Evolutionary conservation across 2,888 invertebrate genomes (phyloP), one percentile per base, ranked within the genome.

Genomic region (Xestia c-nigrum): DNA sequence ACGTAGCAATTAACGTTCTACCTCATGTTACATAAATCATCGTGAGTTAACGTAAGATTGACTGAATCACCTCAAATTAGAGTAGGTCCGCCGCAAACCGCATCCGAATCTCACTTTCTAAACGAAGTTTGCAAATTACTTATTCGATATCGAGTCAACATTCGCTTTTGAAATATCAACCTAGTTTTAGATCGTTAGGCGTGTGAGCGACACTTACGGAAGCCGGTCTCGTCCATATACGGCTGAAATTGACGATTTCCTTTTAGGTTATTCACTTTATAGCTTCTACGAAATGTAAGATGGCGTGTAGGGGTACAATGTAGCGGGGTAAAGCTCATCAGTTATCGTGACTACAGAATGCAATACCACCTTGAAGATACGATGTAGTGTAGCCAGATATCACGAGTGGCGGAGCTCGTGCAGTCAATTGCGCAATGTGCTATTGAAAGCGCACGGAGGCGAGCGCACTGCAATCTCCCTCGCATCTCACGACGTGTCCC

Each of bases 371-470:
- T 93, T 92, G 92, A 91, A 93, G 92, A 91, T 93, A 93, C 90
- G 90, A 90, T 91, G 90, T 90, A 90, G 90, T 88, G 88, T 87
- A 73, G 70, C 64, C 74, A 80, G 87, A 90, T 90, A 94, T 94
- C 94, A 94, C 93, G 94, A 95, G 89, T 87, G 87, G 86, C 83
- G 88, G 86, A 84, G 87, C 89, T 93, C 94, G 93, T 94, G 94
- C 94, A 93, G 91, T 92, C 93, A 94, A 94, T 95, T 95, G 95
- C 94, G 94, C 95, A 95, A 95, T 93, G 91, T 92, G 92, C 91
- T 93, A 94, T 93, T 93, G 93, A 94, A 94, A 93, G 93, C 92
- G 92, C 93, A 91, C 90, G 89, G 89, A 89, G 89, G 90, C 87
- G 91, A 90, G 89, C 89, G 89, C 89, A 83, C 85, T 88, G 90